Conservation (phyloP, 92 coral and sea anemone species). For the Palythoa grandis region DNA sequence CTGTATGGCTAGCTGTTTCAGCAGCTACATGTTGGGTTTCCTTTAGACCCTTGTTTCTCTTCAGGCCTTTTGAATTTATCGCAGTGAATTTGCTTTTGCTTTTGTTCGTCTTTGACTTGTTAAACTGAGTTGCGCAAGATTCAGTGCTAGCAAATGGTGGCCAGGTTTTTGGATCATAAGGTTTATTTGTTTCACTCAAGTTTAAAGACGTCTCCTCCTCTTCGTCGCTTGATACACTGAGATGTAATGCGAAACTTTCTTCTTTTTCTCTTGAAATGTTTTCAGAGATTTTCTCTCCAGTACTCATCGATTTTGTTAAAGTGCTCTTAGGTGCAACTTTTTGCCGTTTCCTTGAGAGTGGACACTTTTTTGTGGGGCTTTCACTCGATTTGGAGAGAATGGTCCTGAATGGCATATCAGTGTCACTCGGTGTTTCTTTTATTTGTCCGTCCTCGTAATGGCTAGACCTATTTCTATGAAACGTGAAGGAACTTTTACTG, state of each 20-base stretch:
- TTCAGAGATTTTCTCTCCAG: neutral
- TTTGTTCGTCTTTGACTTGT: neutral
- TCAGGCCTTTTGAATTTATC: constrained; percentile 34
- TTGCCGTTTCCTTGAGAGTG: neutral
- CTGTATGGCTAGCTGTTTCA: neutral
- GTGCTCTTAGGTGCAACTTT: neutral
- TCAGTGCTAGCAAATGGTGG: neutral
- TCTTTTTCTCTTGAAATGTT: neutral
- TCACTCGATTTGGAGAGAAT: neutral
- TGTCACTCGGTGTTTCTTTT: neutral
- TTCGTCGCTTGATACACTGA: constrained; percentile 20
- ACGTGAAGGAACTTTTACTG: neutral
- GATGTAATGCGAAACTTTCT: neutral
- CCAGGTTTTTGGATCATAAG: neutral
- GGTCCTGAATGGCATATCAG: neutral
- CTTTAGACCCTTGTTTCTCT: constrained; percentile 5
- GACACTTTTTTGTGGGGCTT: neutral
- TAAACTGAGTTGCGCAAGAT: neutral
- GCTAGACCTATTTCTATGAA: neutral
- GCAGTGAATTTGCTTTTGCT: neutral
- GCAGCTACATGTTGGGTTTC: neutral
- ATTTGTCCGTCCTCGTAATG: neutral
- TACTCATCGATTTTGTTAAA: neutral
- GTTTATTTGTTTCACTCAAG: neutral
- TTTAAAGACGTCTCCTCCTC: neutral